Base-by-base conservation (phyloP, 2,113 vertebrate species). In the Loxodonta africana region DNA sequence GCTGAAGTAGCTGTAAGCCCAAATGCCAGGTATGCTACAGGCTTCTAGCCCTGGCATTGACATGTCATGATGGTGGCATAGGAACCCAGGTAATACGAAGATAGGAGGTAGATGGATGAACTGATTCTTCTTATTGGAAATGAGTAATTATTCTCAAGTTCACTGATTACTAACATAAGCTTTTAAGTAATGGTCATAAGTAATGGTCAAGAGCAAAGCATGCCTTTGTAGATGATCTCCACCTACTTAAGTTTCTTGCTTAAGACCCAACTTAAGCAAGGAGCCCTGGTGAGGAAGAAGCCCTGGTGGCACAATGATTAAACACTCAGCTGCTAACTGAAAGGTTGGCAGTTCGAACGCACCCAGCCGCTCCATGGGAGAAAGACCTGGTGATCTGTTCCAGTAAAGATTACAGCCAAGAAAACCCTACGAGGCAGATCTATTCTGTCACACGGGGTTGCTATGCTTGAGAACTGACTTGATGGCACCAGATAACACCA, bases 101-200 rank as follows among this genome's bases (percentile, higher is more conserved):
- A 95, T 1, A 93, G 26, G 73, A 53, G 84, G 92, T 92, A 0
- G 95, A 82, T 23, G 96, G 81, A 95, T 95, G 71, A 97, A 96
- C 5, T 44, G 83, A 91, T 88, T 88, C 51, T 95, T 96, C 83
- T 94, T 90, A 91, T 15, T 88, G 71, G 67, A 97, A 97, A 21
- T 84, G 65, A 93, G 65, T 14, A 0, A 97, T 98, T 88, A 83
- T 86, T 63, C 83, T 96, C 80, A 97, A 23, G 44, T 94, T 91
- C 44, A 92, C 21, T 23, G 93, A 80, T 74, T 95, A 67, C 88
- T 92, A 94, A 96, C 62, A 92, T 76, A 96, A 94, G 93, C 0
- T 69, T 96, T 96, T 97, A 95, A 95, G 77, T 83, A 96, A 90
- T 77, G 33, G n/a, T 37, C 63, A 8, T 69, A 69, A 92, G 30